These are phyloP conservation scores for Callitettix versicolor DNA, from an alignment of 1,140 invertebrate species.

Conservation along the genomic window DNA sequence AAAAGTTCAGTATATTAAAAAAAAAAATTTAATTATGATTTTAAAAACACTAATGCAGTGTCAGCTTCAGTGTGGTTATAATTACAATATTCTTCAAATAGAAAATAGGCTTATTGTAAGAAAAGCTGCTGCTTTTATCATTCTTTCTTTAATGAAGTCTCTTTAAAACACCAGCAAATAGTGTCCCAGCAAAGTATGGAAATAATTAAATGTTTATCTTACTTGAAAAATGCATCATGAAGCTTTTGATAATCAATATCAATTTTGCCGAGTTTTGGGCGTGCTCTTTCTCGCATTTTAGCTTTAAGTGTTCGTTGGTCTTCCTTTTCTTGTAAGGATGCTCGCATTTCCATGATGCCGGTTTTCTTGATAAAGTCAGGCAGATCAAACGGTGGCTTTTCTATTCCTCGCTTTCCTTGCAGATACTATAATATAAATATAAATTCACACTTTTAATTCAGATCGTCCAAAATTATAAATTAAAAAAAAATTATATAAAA, in stretches of 20 bases:
- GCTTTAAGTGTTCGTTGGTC: constrained; percentile 93
- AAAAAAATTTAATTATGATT: too few species aligned
- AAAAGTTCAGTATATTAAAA: too few species aligned
- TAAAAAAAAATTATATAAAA: too few species aligned
- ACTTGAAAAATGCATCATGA: constrained; percentile 98
- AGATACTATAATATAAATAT: constrained; percentile 42
- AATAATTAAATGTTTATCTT: too few species aligned
- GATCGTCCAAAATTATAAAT: too few species aligned
- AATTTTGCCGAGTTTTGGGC: constrained; percentile 98
- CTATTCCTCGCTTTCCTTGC: constrained; percentile 96
- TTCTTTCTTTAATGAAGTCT: too few species aligned
- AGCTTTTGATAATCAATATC: constrained; percentile 99
- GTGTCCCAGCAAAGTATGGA: too few species aligned
- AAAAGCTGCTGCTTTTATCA: too few species aligned
- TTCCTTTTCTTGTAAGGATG: constrained; percentile 96
- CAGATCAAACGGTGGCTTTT: constrained; percentile 96
- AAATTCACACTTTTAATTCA: too few species aligned
- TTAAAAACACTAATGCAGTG: too few species aligned
- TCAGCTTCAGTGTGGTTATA: too few species aligned
- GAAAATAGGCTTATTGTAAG: background rate
- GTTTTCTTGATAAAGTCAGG: constrained; percentile 99
- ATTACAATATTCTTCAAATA: background rate
- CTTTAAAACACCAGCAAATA: too few species aligned
- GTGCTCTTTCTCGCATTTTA: constrained; percentile 93
- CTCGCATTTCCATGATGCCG: constrained; percentile 99